Evolutionary conservation across 2,888 invertebrate genomes (phyloP), one percentile per base, ranked within the genome.

Genomic region (Timema podura): DNA sequence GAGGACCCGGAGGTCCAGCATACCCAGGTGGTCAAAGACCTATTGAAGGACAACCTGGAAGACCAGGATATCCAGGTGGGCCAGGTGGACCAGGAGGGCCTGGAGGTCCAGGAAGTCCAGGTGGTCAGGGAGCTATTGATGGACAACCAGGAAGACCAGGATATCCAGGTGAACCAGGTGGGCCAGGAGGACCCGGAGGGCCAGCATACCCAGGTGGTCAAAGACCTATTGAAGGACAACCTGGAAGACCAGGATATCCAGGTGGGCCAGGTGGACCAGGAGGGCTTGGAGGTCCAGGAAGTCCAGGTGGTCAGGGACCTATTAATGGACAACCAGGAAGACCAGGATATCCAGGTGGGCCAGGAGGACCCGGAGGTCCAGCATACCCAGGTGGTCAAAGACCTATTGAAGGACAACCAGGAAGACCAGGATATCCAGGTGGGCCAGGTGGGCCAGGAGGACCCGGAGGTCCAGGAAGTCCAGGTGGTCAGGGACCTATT

Each of bases 131-230:
- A n/a, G n/a, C n/a, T n/a, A n/a, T n/a, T n/a, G n/a, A n/a, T n/a
- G n/a, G n/a, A n/a, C n/a, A n/a, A n/a, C n/a, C n/a, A n/a, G n/a
- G n/a, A n/a, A n/a, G n/a, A n/a, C n/a, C n/a, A 46, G 68, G 66
- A 49, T 13, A 47, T 47, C 13, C 59, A 11, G 48, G 68, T 67
- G 16, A 2, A 45, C 81, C 80, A 49, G 79, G 77, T 59, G 75
- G 74, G 16, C 80, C 80, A n/a, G 80, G 79, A 11, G 75, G 74
- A 59, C 79, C 81, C 68, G 79, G 78, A 13, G 76, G 64, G n/a
- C n/a, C n/a, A n/a, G n/a, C n/a, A n/a, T n/a, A n/a, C n/a, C n/a
- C n/a, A n/a, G n/a, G n/a, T n/a, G n/a, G n/a, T n/a, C n/a, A n/a
- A n/a, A n/a, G n/a, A n/a, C n/a, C n/a, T n/a, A n/a, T n/a, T n/a